Percentiles rank a stretch among this genome's conserved stretches.
Conservation (phyloP, 1,140 invertebrate species). For the Teleopsis dalmanni region DNA sequence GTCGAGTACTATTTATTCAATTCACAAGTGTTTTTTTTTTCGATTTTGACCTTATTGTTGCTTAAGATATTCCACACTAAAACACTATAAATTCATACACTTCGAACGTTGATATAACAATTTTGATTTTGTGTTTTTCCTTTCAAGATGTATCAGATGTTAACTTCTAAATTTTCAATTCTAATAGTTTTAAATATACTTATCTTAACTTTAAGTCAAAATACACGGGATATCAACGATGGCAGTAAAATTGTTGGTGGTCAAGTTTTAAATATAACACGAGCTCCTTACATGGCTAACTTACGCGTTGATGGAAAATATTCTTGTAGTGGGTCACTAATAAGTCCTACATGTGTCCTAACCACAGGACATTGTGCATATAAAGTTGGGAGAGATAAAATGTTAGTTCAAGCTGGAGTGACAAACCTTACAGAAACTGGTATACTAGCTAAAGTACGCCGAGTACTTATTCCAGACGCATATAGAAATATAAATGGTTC, state of each 20-base stretch:
- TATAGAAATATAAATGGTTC: background rate
- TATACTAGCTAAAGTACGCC: slow-evolving; percentile 17
- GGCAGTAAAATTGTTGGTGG: slow-evolving; percentile 5
- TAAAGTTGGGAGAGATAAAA: slow-evolving; percentile 15
- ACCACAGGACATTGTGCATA: slow-evolving; percentile 25
- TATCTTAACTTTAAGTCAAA: too few relatives aligned
- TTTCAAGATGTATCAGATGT: too few relatives aligned
- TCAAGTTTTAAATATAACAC: slow-evolving; percentile 10
- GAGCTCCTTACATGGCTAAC: slow-evolving; percentile 32
- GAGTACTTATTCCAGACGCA: background rate
- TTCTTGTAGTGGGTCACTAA: slow-evolving; percentile 30
- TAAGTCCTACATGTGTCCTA: slow-evolving; percentile 25
- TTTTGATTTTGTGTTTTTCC: too few relatives aligned
- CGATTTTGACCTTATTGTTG: too few relatives aligned
- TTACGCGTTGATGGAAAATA: slow-evolving; percentile 19
- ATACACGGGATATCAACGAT: too few relatives aligned
- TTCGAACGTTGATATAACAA: too few relatives aligned
- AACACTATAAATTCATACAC: too few relatives aligned
- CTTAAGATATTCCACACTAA: too few relatives aligned
- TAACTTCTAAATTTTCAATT: too few relatives aligned
- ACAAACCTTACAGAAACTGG: slow-evolving; percentile 16
- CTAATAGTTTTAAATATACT: too few relatives aligned
- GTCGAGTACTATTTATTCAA: too few relatives aligned
- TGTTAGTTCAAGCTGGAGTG: slow-evolving; percentile 23
- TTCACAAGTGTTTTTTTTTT: too few relatives aligned